Base-by-base conservation (phyloP, 2,888 invertebrate species). In the Dusona sp. region DNA sequence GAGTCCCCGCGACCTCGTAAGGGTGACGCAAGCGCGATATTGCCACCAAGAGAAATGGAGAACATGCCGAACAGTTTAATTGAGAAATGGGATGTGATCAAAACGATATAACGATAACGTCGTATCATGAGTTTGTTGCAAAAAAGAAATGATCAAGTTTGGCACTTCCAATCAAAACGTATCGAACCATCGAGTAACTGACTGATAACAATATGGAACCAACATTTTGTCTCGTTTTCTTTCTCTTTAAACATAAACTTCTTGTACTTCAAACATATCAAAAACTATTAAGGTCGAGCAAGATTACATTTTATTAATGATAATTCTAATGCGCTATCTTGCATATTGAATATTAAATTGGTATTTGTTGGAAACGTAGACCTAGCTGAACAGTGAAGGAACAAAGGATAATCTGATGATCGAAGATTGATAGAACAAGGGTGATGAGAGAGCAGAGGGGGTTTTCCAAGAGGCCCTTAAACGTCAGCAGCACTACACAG, bases 351-450 rank as follows among this genome's bases (percentile, higher is more conserved):
- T 61, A 61, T 61, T 16, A 61, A 61, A 0, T 13, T 13, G 22
- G 4, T 25, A 13, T 2, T 61, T 16, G 9, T 25, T 42, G 42
- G 79, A 54, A 75, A 42, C 70, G 45, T 54, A 45, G 61, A 67
- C 54, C 73, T 64, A 72, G 64, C 61, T 3, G 77, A 81, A 73
- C n/a, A 81, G 73, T 61, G 70, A 51, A 57, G 13, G 65, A 80
- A 65, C 45, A 48, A 22, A 67, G 57, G 68, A 74, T 82, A 82
- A 82, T 82, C 82, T 64, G 68, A 42, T 64, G 68, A 42, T 79
- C 36, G 75, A 79, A 73, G 70, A 85, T 83, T 85, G 79, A 85
- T 79, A 54, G 85, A 74, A 74, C 38, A 25, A 68, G 61, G 64
- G 45, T 25, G 74, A 74, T 45, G 16, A 11, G 13, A 19, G 19